Percentiles rank a stretch among this genome's conserved stretches.
phyloP scores from a whole-genome alignment of 2,113 vertebrate species.

The Psettodes erumei region DNA sequence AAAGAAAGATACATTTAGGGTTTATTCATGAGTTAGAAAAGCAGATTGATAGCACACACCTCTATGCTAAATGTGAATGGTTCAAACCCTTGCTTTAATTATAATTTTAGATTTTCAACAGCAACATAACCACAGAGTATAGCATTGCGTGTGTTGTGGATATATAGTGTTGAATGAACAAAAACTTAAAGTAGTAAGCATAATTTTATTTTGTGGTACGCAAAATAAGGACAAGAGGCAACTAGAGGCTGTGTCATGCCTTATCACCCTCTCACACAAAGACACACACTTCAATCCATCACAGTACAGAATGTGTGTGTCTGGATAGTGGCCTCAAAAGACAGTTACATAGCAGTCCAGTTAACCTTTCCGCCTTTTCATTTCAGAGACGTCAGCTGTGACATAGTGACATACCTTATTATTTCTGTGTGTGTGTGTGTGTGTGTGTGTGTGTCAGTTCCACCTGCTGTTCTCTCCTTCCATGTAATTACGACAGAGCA shows the following conservation, averaged over 20 bases:
- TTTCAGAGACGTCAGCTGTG: not conserved
- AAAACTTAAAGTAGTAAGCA: no score
- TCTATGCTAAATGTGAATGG: not conserved
- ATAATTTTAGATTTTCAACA: not conserved
- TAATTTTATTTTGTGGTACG: not conserved
- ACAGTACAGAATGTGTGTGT: not conserved
- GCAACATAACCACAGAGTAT: no score
- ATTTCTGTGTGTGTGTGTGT: slow-evolving; percentile 10
- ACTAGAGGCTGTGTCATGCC: not conserved
- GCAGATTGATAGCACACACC: not conserved
- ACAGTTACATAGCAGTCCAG: slow-evolving; percentile 20
- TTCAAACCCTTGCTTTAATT: not conserved
- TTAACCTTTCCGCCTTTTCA: slow-evolving; percentile 40
- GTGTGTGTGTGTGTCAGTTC: slow-evolving; percentile 6
- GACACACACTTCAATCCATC: not conserved
- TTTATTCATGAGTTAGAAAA: not conserved
- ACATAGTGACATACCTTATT: slow-evolving; percentile 21
- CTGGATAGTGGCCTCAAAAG: not conserved
- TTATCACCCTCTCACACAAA: not conserved
- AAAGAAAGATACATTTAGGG: not conserved
- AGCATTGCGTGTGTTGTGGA: no score
- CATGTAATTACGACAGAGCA: slow-evolving; percentile 39
- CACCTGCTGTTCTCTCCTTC: slow-evolving; percentile 49
- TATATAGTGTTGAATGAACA: no score
- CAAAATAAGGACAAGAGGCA: not conserved